Conservation (phyloP, 2,888 invertebrate genomes). For the Rapana venosa region DNA sequence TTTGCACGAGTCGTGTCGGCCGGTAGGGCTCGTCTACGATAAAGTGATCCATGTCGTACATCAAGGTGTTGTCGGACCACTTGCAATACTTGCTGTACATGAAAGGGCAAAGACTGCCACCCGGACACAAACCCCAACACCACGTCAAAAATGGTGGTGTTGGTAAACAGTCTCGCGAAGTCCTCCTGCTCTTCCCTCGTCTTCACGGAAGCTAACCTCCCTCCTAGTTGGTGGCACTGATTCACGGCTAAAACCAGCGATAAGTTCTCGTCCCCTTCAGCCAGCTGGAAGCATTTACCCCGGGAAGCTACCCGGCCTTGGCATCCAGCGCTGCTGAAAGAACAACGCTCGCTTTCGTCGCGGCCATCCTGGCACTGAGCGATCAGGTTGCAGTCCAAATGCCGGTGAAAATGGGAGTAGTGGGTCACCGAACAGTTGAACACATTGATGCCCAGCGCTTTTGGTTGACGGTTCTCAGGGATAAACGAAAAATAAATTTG, state of each 20-base stretch:
- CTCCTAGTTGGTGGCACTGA: not conserved
- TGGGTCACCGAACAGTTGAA: not conserved
- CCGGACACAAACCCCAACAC: not conserved
- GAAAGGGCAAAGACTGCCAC: not conserved
- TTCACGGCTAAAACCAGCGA: not conserved
- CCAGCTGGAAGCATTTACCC: not conserved
- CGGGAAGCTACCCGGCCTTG: not conserved
- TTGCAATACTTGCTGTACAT: not conserved
- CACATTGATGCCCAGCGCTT: not conserved
- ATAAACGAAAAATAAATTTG: not conserved
- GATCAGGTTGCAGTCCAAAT: not conserved
- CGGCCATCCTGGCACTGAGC: not conserved
- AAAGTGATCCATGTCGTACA: not conserved
- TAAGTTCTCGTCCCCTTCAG: not conserved
- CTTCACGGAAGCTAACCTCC: not conserved
- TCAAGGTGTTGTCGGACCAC: not conserved
- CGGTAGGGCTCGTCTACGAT: not conserved
- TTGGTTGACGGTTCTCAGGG: not conserved
- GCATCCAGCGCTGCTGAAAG: not conserved
- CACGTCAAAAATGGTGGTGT: not conserved
- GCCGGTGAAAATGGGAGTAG: not conserved
- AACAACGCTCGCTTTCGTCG: not conserved
- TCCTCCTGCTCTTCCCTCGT: not conserved
- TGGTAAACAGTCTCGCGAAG: not conserved
- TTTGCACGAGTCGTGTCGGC: not conserved